Base-by-base conservation (phyloP, 2,888 invertebrate genomes). In the Eurytoma californica region DNA sequence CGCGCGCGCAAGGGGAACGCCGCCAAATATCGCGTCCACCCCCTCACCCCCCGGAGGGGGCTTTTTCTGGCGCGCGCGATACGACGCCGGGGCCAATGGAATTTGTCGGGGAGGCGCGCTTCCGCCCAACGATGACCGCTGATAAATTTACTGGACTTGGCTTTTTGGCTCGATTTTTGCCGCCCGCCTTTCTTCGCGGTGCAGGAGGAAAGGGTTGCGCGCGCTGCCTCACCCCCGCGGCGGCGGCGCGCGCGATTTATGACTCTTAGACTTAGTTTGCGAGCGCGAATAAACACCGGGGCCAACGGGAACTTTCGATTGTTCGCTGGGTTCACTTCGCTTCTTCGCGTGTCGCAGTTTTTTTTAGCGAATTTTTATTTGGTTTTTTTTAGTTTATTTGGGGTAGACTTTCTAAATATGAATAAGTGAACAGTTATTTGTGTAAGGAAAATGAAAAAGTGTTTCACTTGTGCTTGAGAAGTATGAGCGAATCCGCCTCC, bases 111-210 rank as follows among this genome's bases (percentile, higher is more conserved):
- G 82, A 85, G 86, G 87, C 30, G 30, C 30, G 30, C 76, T 87
- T 88, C 88, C 88, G 88, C 88, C 87, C 88, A 85, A 85, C 85
- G 86, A 87, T 88, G 87, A 88, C 88, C 88, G 86, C 87, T 88
- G 89, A 90, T 89, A 90, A 89, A 90, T 90, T 89, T 90, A 90
- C 88, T 88, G 86, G 85, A 87, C 85, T 85, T 85, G 82, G 85
- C 85, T 77, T 70, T 77, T 77, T 77, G 72, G 77, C 77, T 57
- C 72, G 68, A 72, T 72, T 77, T 72, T 77, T 68, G 67, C 70
- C n/a, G 55, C 16, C 28, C 39, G 60, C 61, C 68, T 61, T 73
- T 68, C 72, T 78, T 68, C 18, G 9, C 5, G 51, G 49, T 4
- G 61, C 28, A 14, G 3, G 57, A 70, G 70, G 63, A 47, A 63